These are phyloP conservation scores for Luperina nickerlii DNA, from an alignment of 2,888 invertebrate genomes.

Conservation along the genomic window DNA sequence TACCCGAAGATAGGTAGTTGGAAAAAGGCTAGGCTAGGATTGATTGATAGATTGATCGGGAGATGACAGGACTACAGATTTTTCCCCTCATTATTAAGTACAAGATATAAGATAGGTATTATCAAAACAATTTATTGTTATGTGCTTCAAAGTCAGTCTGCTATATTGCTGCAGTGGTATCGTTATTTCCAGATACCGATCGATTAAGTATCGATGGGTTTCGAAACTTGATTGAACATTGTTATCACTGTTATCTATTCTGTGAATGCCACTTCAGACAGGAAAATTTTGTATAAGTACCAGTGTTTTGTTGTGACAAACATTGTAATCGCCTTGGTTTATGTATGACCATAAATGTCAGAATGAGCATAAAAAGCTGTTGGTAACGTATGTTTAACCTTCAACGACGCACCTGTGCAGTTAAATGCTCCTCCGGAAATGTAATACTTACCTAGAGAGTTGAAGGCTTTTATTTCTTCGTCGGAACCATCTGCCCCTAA, in stretches of 20 bases:
- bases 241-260: conserved; percentile 38
- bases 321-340: not conserved
- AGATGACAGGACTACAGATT: not conserved
- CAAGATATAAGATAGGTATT: not conserved
- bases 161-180: conserved; percentile 15
- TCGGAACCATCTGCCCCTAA: not conserved
- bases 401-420: conserved; percentile 3
- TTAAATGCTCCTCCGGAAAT: not conserved
- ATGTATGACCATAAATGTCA: not conserved
- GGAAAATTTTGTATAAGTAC: conserved; percentile 4
- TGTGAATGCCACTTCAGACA: conserved; percentile 20
- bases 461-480: not conserved
- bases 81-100: conserved; percentile 3
- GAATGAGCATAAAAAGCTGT: not conserved
- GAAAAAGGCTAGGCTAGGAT: no score
- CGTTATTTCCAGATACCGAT: conserved; percentile 47
- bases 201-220: conserved; percentile 44
- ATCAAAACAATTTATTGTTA: conserved; percentile 20
- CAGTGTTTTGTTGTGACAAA: conserved; percentile 12
- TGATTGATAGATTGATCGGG: not conserved
- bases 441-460: no score
- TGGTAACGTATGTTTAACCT: conserved; percentile 3
- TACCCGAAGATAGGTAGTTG: no score
- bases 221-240: conserved; percentile 19
- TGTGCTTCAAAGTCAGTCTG: conserved; percentile 49